Evolutionary conservation across 2,797 vertebrate genomes (phyloP), one percentile per base, ranked within the genome.

Genomic region (Pipistrellus pygmaeus): DNA sequence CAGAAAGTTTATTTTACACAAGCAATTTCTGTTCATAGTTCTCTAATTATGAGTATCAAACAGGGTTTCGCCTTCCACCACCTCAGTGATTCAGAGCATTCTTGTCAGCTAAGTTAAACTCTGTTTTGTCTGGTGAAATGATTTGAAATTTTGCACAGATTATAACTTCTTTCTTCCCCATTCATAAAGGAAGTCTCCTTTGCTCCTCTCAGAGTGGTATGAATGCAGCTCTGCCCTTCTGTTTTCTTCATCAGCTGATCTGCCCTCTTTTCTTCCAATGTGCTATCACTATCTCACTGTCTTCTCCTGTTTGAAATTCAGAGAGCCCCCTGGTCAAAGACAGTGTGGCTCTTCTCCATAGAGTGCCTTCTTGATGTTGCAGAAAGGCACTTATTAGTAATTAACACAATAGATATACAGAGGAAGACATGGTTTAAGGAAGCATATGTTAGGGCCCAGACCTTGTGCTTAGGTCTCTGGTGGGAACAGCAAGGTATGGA

Each of bases 1-100:
- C 46, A 91, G 93, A 82, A 75, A 95, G 97, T 97, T 97, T 95
- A 88, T 95, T 97, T 97, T 94, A 92, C 93, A 27, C 15, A 38
- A 97, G 23, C 11, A 81, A 92, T 96, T 97, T 97, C 66, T 72
- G 83, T 85, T 88, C 88, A 88, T 96, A 95, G 15, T 97, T 97
- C 97, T 88, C 85, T 95, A 96, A 93, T 97, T 96, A 88, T 71
- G 44, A 92, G 46, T 35, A 88, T 53, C 38, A 82, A 94, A 96
- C 0, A 5, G 23, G 69, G 84, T 41, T 94, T 96, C 77, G 64
- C 78, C 96, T 96, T 80, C 88, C 13, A 95, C 78, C 41, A 95
- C 97, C 96, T 94, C 84, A 83, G 93, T 98, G 95, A 95, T 78
- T 94, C 94, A 60, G 82, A 80, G 93, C 85, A 69, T 91, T 96